phyloP scores from a whole-genome alignment of 2,888 invertebrate species.

The Melanophora roralis region DNA sequence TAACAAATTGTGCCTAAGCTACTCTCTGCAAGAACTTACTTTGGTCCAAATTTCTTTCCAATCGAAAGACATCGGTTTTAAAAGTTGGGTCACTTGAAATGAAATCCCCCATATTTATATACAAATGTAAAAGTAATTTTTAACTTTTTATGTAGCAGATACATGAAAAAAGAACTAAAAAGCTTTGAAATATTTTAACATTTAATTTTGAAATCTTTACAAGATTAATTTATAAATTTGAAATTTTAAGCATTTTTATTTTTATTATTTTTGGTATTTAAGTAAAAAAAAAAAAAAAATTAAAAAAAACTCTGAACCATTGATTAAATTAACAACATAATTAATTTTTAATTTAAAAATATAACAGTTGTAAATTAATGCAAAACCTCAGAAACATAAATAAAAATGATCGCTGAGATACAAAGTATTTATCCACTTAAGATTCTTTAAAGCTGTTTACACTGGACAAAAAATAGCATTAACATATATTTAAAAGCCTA shows the following conservation, averaged over 20 bases:
- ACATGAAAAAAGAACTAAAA: too few species aligned
- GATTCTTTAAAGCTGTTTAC: not conserved
- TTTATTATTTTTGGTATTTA: not conserved
- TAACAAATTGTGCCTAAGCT: too few species aligned
- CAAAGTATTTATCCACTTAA: not conserved
- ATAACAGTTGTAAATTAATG: slow-evolving; percentile 14
- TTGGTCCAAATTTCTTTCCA: too few species aligned
- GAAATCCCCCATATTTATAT: too few species aligned
- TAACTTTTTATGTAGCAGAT: too few species aligned
- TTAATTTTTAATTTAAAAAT: not conserved
- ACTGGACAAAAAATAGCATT: not conserved
- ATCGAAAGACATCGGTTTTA: too few species aligned
- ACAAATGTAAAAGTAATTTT: too few species aligned
- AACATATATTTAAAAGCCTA: too few species aligned
- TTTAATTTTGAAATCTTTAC: not conserved
- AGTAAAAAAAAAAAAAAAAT: too few species aligned
- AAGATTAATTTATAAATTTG: not conserved
- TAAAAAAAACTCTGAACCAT: slow-evolving; percentile 23
- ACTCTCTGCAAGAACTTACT: too few species aligned
- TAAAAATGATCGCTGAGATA: not conserved
- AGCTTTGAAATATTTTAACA: too few species aligned
- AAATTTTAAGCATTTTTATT: not conserved
- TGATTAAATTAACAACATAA: slow-evolving; percentile 3
- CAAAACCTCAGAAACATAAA: slow-evolving; percentile 17
- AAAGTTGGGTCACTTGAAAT: too few species aligned